Percentiles rank a stretch among this genome's conserved stretches.
These are phyloP conservation scores for Drosophila nikananu DNA, from an alignment of 1,140 invertebrate genomes.

Conservation along the genomic window DNA sequence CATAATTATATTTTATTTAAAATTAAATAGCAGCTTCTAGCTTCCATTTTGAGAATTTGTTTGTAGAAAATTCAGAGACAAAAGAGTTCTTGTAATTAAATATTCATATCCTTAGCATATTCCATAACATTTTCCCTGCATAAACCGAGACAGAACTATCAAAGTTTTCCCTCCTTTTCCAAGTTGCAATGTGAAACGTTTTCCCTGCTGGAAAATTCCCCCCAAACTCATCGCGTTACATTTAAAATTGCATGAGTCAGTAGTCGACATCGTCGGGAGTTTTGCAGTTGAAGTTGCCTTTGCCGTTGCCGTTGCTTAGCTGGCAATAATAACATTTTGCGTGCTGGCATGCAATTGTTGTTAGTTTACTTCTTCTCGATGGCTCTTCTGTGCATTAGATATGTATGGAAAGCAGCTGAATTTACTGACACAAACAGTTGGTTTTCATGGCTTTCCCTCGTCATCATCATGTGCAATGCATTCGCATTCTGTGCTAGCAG, in stretches of 20 bases:
- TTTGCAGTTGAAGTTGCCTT: constrained; percentile 30
- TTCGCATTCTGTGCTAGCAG: constrained; percentile 6
- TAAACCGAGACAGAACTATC: constrained; percentile 5
- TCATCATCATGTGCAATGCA: constrained; percentile 4
- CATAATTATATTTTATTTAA: too few species aligned
- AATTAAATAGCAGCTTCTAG: not conserved
- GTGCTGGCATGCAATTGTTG: constrained; percentile 74
- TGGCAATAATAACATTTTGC: constrained; percentile 72
- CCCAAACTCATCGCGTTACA: constrained; percentile 28
- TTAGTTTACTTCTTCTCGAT: constrained; percentile 47
- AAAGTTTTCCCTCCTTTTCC: constrained; percentile 16
- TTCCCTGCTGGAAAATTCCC: constrained; percentile 15
- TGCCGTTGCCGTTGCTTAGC: constrained; percentile 16
- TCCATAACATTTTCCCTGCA: constrained; percentile 8
- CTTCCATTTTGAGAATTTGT: not conserved
- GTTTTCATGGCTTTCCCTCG: constrained; percentile 36
- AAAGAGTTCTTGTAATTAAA: not conserved
- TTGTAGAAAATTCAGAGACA: not conserved
- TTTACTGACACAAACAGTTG: constrained; percentile 61
- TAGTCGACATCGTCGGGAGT: constrained; percentile 21
- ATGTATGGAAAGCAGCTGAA: constrained; percentile 70
- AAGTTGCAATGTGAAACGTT: constrained; percentile 7
- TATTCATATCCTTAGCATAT: not conserved
- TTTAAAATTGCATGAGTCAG: constrained; percentile 56
- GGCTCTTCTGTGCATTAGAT: constrained; percentile 63